Base-by-base conservation (phyloP, 1,140 invertebrate genomes). In the Anadara kagoshimensis region DNA sequence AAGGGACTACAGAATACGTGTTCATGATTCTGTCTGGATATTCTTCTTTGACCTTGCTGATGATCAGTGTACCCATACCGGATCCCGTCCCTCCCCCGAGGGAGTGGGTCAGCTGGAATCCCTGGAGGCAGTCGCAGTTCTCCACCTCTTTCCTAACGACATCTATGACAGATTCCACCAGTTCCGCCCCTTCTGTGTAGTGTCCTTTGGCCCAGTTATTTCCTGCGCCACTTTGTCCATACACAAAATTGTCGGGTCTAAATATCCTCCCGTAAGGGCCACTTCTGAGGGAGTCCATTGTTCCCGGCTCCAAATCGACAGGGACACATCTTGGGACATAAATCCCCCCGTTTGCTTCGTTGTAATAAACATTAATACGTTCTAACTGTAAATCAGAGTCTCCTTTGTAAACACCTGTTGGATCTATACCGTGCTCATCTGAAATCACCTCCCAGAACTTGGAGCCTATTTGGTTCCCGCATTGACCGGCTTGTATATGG, bases 151-250 rank as follows among this genome's bases (percentile, higher is more conserved):
- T 96, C 44, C 95, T 90, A 8, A 73, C 57, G 7, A 73, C 71
- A 45, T 73, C 71, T 0, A 62, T 18, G 0, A 73, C 94, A 43
- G 97, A 93, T 11, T 86, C 93, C 94, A 89, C 94, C 5, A 78
- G 58, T 44, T 78, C 73, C 0, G 95, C 95, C 1, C 69, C 69
- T 24, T 97, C 70, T 8, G 75, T 97, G 91, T 97, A 97, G 83
- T 96, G 94, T 64, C 95, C 95, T 26, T 97, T 97, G 45, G 95
- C 95, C 93, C 95, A 96, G 90, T 96, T 97, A 88, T 96, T 96
- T 4, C 94, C 94, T 22, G 92, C 92, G 82, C 93, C 94, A n/a
- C 94, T 81, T 63, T 87, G 83, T 44, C 86, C 86, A 71, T 88
- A 88, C 22, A 88, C 83, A 49, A 86, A 88, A 74, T 88, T 88